Percentiles rank a stretch among this genome's conserved stretches.
These are phyloP conservation scores for Enteromius fasciolatus DNA, from an alignment of 2,797 vertebrate genomes.

Conservation along the genomic window DNA sequence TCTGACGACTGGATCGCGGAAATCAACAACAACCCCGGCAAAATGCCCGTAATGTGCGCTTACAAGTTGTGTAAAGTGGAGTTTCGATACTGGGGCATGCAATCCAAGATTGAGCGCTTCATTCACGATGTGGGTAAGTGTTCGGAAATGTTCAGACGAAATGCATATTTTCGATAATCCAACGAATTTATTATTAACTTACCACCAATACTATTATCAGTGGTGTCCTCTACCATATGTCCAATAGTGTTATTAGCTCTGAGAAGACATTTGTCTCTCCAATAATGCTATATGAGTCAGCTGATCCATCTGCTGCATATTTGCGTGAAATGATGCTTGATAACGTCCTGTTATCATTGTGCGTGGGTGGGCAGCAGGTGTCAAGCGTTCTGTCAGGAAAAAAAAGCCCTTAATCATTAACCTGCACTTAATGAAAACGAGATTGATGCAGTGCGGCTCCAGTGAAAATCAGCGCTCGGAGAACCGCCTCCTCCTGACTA, in stretches of 20 bases:
- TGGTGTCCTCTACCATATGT: slow-evolving; percentile 14
- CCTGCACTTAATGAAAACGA: slow-evolving; percentile 61
- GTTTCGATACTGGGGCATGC: slow-evolving; percentile 99
- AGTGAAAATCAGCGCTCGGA: slow-evolving; percentile 6
- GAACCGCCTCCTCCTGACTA: slow-evolving; percentile 59
- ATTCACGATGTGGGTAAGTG: slow-evolving; percentile 86
- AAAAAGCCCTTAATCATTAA: slow-evolving; percentile 61
- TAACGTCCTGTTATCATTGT: slow-evolving; percentile 39
- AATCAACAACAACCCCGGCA: slow-evolving; percentile 81
- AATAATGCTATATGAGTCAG: slow-evolving; percentile 31
- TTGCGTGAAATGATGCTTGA: slow-evolving; percentile 19
- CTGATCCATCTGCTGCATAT: slow-evolving; percentile 43
- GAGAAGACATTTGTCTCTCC: slow-evolving; percentile 25
- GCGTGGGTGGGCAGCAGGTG: slow-evolving; percentile 51
- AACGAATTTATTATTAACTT: background rate
- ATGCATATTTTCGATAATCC: background rate
- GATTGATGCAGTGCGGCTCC: slow-evolving; percentile 43
- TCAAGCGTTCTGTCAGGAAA: slow-evolving; percentile 37
- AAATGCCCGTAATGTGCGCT: slow-evolving; percentile 93
- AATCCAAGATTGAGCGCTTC: slow-evolving; percentile 97
- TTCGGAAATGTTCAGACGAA: background rate
- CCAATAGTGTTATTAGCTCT: slow-evolving; percentile 4
- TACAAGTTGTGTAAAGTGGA: slow-evolving; percentile 99
- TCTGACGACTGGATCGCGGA: slow-evolving; percentile 93
- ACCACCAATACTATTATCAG: background rate